These are phyloP conservation scores for Agonum fuliginosum DNA, from an alignment of 2,888 invertebrate species.

Conservation along the genomic window DNA sequence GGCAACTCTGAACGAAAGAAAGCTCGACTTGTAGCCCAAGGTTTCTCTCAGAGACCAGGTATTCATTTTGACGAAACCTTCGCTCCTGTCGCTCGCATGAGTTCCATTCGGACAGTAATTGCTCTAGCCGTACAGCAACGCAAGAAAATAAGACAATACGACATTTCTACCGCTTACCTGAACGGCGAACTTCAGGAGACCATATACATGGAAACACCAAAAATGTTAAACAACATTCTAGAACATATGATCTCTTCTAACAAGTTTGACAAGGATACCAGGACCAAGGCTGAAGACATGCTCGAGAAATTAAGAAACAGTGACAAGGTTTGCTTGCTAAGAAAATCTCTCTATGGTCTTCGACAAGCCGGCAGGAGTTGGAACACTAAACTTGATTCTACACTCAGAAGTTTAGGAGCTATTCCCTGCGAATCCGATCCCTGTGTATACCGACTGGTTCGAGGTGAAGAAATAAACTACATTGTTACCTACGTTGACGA, in stretches of 20 bases:
- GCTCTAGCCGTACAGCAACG: constrained; percentile 56
- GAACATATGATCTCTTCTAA: neutral
- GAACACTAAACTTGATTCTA: neutral
- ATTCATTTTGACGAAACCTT: constrained; percentile 59
- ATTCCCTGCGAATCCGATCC: neutral
- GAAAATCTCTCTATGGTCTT: too few species aligned
- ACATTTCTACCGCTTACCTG: constrained; percentile 57
- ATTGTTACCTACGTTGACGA: constrained; percentile 11
- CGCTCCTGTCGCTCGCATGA: constrained; percentile 60
- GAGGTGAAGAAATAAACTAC: neutral
- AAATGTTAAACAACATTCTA: too few species aligned
- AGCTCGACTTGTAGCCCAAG: constrained; percentile 61
- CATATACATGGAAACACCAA: constrained; percentile 32
- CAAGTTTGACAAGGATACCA: neutral
- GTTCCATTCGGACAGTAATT: constrained; percentile 57
- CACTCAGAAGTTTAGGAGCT: neutral
- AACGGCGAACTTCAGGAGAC: constrained; percentile 55
- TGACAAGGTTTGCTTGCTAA: too few species aligned
- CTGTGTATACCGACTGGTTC: neutral
- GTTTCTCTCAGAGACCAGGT: constrained; percentile 60
- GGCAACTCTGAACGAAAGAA: constrained; percentile 44
- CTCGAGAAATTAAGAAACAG: neutral
- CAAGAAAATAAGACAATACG: constrained; percentile 42
- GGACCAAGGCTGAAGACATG: neutral
- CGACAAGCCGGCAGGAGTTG: constrained; percentile 4